Evolutionary conservation across 2,888 invertebrate species (phyloP).

Genomic region (Pseudococcus longispinus): DNA sequence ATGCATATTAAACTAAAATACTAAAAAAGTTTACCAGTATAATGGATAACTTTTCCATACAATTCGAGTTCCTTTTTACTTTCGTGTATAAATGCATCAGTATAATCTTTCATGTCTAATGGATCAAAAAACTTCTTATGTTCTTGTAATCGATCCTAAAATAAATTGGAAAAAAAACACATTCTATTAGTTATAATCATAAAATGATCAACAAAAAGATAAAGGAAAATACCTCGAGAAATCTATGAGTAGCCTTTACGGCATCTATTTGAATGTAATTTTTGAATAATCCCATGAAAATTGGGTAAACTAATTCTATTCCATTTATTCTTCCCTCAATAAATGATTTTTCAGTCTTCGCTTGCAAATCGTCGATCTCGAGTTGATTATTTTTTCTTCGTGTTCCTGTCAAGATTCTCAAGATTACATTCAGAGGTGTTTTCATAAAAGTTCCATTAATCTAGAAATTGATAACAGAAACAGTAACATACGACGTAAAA

Average conservation of each 20-base stretch:
- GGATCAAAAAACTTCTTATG: slow-evolving; percentile 11
- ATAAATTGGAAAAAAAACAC: not conserved
- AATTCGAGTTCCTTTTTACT: slow-evolving; percentile 9
- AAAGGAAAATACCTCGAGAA: not conserved
- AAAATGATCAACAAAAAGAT: not conserved
- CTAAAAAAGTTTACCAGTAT: slow-evolving; percentile 14
- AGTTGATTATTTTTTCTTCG: not conserved
- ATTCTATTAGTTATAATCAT: not conserved
- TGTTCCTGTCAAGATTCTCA: not conserved
- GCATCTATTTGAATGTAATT: not conserved
- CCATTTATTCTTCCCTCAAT: not conserved
- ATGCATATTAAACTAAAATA: no score
- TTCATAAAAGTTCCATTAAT: not conserved
- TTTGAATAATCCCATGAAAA: not conserved
- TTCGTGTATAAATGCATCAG: slow-evolving; percentile 41
- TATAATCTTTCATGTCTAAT: slow-evolving; percentile 24
- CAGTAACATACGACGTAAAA: not conserved
- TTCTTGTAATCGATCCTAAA: slow-evolving; percentile 29
- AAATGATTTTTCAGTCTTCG: slow-evolving; percentile 2
- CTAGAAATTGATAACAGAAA: not conserved
- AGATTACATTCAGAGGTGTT: not conserved
- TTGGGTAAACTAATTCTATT: not conserved
- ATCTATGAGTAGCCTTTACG: not conserved
- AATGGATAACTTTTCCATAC: not conserved
- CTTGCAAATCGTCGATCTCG: not conserved